Percentiles rank a stretch among this genome's conserved stretches.
Evolutionary conservation across 1,140 invertebrate genomes (phyloP).

Genomic region (Euwallacea fornicatus): DNA sequence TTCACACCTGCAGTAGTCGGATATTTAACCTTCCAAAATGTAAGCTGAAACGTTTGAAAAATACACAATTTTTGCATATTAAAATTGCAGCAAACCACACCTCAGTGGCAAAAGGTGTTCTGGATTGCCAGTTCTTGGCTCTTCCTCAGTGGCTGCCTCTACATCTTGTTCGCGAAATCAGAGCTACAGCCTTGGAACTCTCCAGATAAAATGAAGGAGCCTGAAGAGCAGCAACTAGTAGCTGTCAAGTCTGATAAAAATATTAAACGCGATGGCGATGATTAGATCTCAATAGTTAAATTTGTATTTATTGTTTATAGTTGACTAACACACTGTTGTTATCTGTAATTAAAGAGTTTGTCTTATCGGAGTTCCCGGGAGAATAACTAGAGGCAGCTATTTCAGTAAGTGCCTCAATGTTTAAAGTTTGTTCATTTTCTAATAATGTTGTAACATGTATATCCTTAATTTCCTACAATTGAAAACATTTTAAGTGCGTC

Average conservation of each 20-base stretch:
- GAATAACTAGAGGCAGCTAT: no score
- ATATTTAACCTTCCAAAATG: constrained; percentile 47
- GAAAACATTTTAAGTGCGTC: no score
- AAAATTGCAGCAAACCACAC: constrained; percentile 63
- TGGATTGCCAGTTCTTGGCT: constrained; percentile 61
- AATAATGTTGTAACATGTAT: no score
- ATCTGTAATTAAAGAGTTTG: no score
- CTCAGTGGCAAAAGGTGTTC: constrained; percentile 68
- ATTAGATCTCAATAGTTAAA: no score
- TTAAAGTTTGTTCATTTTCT: no score
- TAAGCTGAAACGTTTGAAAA: constrained; percentile 33
- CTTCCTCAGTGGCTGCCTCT: constrained; percentile 58
- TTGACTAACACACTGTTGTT: no score
- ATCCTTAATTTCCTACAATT: no score
- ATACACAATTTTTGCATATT: background rate
- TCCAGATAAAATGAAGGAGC: constrained; percentile 38
- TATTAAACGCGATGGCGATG: no score
- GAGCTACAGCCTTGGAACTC: constrained; percentile 67
- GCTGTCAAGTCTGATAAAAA: background rate
- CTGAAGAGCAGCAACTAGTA: constrained; percentile 40
- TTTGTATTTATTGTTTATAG: no score
- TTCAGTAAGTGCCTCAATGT: no score
- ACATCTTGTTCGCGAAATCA: constrained; percentile 61
- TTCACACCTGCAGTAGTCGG: constrained; percentile 47
- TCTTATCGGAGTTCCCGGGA: no score